phyloP scores from a whole-genome alignment of 30 jellyfish, hydroid and myxozoan genomes.

The Hydra vulgaris region DNA sequence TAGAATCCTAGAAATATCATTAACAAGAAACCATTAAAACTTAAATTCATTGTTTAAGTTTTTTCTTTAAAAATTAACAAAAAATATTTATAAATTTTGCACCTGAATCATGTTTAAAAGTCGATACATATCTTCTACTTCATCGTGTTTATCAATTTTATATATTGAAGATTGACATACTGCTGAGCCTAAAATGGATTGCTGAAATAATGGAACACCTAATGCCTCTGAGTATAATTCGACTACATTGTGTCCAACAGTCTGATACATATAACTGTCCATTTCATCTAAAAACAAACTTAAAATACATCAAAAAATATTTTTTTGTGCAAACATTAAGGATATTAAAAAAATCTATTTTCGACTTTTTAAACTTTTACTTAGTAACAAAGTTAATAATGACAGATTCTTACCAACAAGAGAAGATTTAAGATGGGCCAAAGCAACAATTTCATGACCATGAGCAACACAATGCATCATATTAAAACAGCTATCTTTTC shows the following conservation, averaged over 20 bases:
- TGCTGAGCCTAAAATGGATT: conserved; percentile 47
- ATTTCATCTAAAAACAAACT: conserved; percentile 54
- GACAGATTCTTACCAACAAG: conserved; percentile 40
- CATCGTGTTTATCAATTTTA: conserved; percentile 42
- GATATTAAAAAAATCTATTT: background rate
- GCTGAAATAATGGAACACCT: conserved; percentile 73
- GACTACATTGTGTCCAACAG: conserved; percentile 88
- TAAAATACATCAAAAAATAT: background rate
- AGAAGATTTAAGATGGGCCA: conserved; percentile 64
- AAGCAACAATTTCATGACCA: conserved; percentile 93
- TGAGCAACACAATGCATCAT: conserved; percentile 75
- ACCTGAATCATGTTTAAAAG: conserved; percentile 60
- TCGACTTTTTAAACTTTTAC: background rate
- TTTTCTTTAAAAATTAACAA: background rate
- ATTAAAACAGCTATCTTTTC: conserved; percentile 86
- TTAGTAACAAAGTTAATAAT: background rate
- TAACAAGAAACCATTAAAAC: background rate
- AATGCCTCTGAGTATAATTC: conserved; percentile 63
- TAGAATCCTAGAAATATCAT: conserved; percentile 47
- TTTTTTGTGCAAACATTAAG: background rate
- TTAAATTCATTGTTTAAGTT: background rate
- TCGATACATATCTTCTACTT: conserved; percentile 72
- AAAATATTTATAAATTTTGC: background rate
- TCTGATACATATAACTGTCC: conserved; percentile 87
- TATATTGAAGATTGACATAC: conserved; percentile 35